Conservation (phyloP, 2,888 invertebrate species). For the Odontocerum albicorne region DNA sequence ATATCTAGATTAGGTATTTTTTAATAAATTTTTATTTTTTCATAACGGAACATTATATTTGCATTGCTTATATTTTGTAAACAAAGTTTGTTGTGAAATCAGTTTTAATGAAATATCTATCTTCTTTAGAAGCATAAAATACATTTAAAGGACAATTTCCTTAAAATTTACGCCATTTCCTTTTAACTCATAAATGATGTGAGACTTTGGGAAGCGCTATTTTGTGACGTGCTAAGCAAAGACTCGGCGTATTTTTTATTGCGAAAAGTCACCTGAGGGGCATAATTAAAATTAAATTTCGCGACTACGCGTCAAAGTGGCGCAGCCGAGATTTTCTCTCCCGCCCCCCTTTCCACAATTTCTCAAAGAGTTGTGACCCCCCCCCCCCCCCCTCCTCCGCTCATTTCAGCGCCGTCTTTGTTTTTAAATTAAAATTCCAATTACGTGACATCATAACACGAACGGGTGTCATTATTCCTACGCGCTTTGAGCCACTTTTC, state of each 20-base stretch:
- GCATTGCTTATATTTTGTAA: no score
- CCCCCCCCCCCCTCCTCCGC: background rate
- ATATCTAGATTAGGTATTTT: no score
- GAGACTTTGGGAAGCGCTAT: no score
- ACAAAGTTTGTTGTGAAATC: no score
- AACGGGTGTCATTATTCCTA: conserved; percentile 26
- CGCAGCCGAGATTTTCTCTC: conserved; percentile 16
- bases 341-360: conserved; percentile 5
- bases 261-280: conserved; percentile 34
- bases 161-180: no score
- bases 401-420: conserved; percentile 15
- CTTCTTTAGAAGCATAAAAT: no score
- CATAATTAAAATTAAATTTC: conserved; percentile 35
- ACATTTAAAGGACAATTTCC: no score
- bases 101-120: no score
- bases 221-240: no score
- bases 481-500: conserved; percentile 23
- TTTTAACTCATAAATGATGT: no score
- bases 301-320: conserved; percentile 29
- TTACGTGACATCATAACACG: conserved; percentile 34
- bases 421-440: conserved; percentile 36
- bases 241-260: conserved; percentile 35
- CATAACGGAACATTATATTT: no score
- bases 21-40: no score
- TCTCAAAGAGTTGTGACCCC: conserved; percentile 15